Evolutionary conservation across 1,140 invertebrate genomes (phyloP).

Genomic region (Epicauta chinensis): DNA sequence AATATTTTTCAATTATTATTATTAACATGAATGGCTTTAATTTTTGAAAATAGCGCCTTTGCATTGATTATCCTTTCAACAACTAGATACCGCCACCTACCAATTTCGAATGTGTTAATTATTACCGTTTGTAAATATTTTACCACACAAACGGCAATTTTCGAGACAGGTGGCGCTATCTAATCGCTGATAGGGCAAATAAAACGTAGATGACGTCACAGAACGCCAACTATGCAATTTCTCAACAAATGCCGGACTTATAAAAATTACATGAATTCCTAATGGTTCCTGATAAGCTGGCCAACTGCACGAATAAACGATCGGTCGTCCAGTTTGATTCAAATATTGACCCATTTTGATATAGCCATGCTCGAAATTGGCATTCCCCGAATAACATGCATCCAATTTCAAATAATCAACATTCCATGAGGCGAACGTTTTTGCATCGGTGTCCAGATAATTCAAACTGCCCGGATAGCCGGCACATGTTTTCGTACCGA

Average conservation of each 20-base stretch:
- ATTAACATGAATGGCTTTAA: no score
- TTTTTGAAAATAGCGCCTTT: background rate
- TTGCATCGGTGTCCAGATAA: slow-evolving; percentile 68
- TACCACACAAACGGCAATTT: no score
- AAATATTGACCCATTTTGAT: slow-evolving; percentile 43
- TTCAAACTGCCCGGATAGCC: slow-evolving; percentile 79
- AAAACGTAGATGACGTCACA: no score
- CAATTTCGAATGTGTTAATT: no score
- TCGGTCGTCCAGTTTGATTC: slow-evolving; percentile 73
- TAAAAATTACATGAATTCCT: slow-evolving; percentile 36
- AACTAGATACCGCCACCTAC: no score
- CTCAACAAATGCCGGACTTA: no score
- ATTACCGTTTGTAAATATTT: no score
- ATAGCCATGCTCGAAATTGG: slow-evolving; percentile 49
- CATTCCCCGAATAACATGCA: slow-evolving; percentile 69
- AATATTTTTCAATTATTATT: no score
- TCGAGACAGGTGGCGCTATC: no score
- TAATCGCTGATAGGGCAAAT: no score
- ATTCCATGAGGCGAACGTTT: slow-evolving; percentile 82
- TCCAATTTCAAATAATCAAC: slow-evolving; percentile 89
- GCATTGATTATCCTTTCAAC: no score
- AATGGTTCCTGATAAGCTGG: slow-evolving; percentile 64
- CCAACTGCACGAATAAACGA: slow-evolving; percentile 87
- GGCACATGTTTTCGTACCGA: slow-evolving; percentile 74
- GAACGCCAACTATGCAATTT: no score